Percentiles rank a stretch among this genome's conserved stretches.
Conservation (phyloP, 2,888 invertebrate genomes). For the Drosophila subsilvestris region DNA sequence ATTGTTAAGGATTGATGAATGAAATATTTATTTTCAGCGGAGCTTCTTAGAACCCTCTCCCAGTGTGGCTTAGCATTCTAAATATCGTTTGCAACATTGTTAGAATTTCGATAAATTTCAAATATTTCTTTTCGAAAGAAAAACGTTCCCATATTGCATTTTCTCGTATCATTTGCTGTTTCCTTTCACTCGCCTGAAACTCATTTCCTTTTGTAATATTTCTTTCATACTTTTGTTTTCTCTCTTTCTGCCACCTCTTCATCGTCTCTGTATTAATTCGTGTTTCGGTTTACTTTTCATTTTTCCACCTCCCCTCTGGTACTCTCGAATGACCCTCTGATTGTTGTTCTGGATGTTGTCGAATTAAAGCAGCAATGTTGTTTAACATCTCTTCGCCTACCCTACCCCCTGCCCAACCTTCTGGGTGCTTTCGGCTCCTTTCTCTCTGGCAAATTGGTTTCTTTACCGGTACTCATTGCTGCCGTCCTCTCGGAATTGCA, state of each 20-base stretch:
- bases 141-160: neutral
- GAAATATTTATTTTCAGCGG: too few relatives aligned
- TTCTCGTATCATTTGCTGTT: slow-evolving; percentile 14
- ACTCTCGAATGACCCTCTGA: slow-evolving; percentile 2
- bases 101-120: neutral
- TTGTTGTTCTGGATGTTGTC: slow-evolving; percentile 33
- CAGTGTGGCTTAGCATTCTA: neutral
- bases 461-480: slow-evolving; percentile 64
- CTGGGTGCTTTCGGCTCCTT: slow-evolving; percentile 7
- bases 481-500: slow-evolving; percentile 11
- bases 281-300: slow-evolving; percentile 21
- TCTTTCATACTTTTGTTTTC: neutral
- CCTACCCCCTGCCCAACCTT: too few relatives aligned
- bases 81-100: too few relatives aligned
- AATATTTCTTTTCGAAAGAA: neutral
- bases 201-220: slow-evolving; percentile 1
- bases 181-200: slow-evolving; percentile 18
- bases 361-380: slow-evolving; percentile 58
- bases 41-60: neutral
- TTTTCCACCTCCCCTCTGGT: slow-evolving; percentile 44
- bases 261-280: slow-evolving; percentile 9
- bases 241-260: neutral
- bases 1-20: too few relatives aligned
- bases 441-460: slow-evolving; percentile 72
- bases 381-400: slow-evolving; percentile 53